Percentiles rank a stretch among this genome's conserved stretches.
Conservation (phyloP, 2,888 invertebrate genomes). For the Lomographa bimaculata region DNA sequence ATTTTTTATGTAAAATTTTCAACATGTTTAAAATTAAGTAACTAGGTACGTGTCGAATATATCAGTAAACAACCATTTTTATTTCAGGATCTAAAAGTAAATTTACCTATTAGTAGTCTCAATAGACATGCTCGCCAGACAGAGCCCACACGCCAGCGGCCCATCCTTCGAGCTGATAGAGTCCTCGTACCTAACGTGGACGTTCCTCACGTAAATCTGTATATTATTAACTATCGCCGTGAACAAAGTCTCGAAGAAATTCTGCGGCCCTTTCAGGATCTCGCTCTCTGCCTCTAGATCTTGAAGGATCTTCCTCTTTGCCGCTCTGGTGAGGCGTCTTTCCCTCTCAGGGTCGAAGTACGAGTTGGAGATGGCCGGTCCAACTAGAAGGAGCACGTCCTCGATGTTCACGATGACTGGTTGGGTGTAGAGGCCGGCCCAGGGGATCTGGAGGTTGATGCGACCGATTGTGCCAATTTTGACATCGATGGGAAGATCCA, state of each 20-base stretch:
- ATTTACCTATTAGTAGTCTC: slow-evolving; percentile 92
- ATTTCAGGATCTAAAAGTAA: too few species aligned
- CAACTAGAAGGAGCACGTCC: slow-evolving; percentile 89
- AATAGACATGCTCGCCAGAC: slow-evolving; percentile 89
- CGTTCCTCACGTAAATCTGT: slow-evolving; percentile 89
- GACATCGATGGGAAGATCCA: slow-evolving; percentile 91
- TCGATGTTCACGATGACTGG: slow-evolving; percentile 89
- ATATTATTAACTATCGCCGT: slow-evolving; percentile 91
- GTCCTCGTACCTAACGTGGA: slow-evolving; percentile 93
- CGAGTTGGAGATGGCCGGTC: slow-evolving; percentile 87
- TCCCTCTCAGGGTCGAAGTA: slow-evolving; percentile 89
- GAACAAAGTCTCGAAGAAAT: slow-evolving; percentile 88
- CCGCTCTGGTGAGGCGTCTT: slow-evolving; percentile 87
- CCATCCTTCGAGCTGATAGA: slow-evolving; percentile 85
- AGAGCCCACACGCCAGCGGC: slow-evolving; percentile 89
- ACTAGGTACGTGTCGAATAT: too few species aligned
- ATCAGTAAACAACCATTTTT: too few species aligned
- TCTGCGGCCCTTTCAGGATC: slow-evolving; percentile 84
- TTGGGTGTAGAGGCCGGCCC: slow-evolving; percentile 89
- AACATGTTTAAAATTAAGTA: too few species aligned
- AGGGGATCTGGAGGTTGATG: slow-evolving; percentile 89
- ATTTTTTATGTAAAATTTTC: too few species aligned
- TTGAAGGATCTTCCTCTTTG: slow-evolving; percentile 88
- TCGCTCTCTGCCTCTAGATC: slow-evolving; percentile 85
- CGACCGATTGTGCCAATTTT: slow-evolving; percentile 91